Evolutionary conservation across 2,797 vertebrate species (phyloP).

Genomic region (Pipistrellus kuhlii): DNA sequence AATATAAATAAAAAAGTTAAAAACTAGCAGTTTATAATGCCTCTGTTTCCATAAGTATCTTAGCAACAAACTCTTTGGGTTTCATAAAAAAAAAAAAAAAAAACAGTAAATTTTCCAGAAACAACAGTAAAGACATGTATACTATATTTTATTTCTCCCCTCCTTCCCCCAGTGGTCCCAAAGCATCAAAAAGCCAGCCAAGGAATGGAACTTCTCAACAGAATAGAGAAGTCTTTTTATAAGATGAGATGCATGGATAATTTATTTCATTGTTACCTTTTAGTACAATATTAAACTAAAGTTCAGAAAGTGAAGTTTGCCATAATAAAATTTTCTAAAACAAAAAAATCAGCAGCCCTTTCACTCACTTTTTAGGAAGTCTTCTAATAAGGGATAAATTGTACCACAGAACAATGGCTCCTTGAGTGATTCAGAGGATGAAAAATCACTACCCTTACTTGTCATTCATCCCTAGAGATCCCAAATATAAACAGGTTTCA

Average conservation of each 20-base stretch:
- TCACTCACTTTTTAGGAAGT: neutral
- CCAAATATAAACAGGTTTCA: neutral
- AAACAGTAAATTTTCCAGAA: conserved; percentile 21
- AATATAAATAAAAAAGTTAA: neutral
- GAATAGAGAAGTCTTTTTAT: neutral
- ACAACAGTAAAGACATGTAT: neutral
- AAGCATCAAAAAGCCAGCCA: conserved; percentile 24
- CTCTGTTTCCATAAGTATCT: neutral
- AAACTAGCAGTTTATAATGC: neutral
- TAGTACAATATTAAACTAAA: conserved; percentile 36
- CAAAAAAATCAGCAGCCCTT: neutral
- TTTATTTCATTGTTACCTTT: neutral
- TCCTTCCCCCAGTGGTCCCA: neutral
- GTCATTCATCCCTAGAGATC: neutral
- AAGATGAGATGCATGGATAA: neutral
- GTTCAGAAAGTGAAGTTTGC: conserved; percentile 23
- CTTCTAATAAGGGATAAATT: neutral
- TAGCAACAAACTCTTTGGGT: neutral
- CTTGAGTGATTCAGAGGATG: neutral
- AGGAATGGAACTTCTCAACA: neutral
- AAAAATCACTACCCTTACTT: neutral
- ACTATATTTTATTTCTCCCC: neutral
- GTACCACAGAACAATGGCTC: neutral
- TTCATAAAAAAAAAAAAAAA: too few relatives aligned
- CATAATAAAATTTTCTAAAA: neutral